Percentiles rank a stretch among this genome's conserved stretches.
These are phyloP conservation scores for Elgaria multicarinata DNA, from an alignment of 2,113 vertebrate species.

Conservation along the genomic window DNA sequence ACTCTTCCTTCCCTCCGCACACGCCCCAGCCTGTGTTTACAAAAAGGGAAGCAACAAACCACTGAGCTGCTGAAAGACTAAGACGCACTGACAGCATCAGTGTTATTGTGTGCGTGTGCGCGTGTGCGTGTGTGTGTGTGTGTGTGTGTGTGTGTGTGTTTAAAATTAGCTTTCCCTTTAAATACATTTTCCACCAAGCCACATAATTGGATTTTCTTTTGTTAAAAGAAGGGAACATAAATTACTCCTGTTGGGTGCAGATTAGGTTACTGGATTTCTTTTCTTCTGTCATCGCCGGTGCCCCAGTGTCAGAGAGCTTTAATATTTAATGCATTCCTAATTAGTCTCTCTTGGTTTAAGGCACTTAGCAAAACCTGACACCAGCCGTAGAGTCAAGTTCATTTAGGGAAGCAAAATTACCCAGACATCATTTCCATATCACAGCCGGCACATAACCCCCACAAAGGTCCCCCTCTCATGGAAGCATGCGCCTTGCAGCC, in stretches of 20 bases:
- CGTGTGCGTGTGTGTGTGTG: background rate
- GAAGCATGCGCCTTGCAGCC: slow-evolving; percentile 48
- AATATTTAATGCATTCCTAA: slow-evolving; percentile 86
- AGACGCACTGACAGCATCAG: slow-evolving; percentile 38
- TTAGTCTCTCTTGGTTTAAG: slow-evolving; percentile 81
- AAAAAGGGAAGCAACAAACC: slow-evolving; percentile 24
- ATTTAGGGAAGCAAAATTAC: slow-evolving; percentile 81
- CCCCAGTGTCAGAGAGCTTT: slow-evolving; percentile 80
- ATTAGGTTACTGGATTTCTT: slow-evolving; percentile 83
- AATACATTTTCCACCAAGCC: slow-evolving; percentile 73
- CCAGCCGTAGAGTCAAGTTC: slow-evolving; percentile 79
- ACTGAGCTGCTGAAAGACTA: slow-evolving; percentile 5
- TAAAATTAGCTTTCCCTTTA: slow-evolving; percentile 77
- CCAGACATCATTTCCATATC: slow-evolving; percentile 70
- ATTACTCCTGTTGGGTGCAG: slow-evolving; percentile 81
- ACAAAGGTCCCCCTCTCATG: slow-evolving; percentile 59
- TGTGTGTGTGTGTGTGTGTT: slow-evolving; percentile 11
- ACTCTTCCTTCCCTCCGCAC: background rate
- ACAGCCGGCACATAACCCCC: slow-evolving; percentile 60
- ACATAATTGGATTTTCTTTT: slow-evolving; percentile 83
- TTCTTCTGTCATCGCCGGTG: slow-evolving; percentile 79
- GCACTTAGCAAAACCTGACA: slow-evolving; percentile 84
- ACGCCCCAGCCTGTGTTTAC: background rate
- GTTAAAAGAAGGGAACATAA: slow-evolving; percentile 80
- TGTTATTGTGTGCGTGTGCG: slow-evolving; percentile 50